phyloP scores from a whole-genome alignment of 2,888 invertebrate species.

The Hydrotaea cyrtoneurina region DNA sequence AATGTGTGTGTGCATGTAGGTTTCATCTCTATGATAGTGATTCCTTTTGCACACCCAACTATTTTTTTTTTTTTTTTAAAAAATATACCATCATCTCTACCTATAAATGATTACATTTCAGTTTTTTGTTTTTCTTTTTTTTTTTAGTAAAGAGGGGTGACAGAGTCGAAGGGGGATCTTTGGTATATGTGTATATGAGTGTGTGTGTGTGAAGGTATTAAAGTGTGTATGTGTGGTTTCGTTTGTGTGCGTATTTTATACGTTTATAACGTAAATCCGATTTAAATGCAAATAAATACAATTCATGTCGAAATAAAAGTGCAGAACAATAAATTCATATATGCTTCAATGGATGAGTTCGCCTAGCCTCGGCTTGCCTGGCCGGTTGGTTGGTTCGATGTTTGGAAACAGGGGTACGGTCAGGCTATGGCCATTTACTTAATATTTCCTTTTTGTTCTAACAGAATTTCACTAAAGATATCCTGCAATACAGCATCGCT shows the following conservation, averaged over 20 bases:
- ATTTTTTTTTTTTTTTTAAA: background rate
- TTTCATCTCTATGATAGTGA: no score
- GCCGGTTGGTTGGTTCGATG: background rate
- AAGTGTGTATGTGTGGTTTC: background rate
- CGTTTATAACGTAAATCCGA: conserved; percentile 72
- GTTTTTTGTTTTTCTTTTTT: background rate
- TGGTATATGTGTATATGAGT: background rate
- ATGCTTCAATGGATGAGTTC: conserved; percentile 66
- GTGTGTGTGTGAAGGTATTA: background rate
- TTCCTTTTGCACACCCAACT: conserved; percentile 18
- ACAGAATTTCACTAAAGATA: background rate
- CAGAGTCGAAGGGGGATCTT: background rate
- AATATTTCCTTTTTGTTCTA: background rate
- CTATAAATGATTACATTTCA: conserved; percentile 23
- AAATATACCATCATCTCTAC: conserved; percentile 8
- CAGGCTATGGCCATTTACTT: background rate
- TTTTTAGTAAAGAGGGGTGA: no score
- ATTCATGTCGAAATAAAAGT: conserved; percentile 75
- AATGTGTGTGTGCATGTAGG: no score
- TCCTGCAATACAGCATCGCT: background rate
- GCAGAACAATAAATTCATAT: conserved; percentile 76
- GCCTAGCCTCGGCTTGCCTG: background rate
- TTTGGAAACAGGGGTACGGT: background rate
- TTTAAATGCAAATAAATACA: conserved; percentile 79
- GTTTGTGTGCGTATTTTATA: conserved; percentile 22